Base-by-base conservation (phyloP, 2,113 vertebrate genomes). In the Edolisoma coerulescens region DNA sequence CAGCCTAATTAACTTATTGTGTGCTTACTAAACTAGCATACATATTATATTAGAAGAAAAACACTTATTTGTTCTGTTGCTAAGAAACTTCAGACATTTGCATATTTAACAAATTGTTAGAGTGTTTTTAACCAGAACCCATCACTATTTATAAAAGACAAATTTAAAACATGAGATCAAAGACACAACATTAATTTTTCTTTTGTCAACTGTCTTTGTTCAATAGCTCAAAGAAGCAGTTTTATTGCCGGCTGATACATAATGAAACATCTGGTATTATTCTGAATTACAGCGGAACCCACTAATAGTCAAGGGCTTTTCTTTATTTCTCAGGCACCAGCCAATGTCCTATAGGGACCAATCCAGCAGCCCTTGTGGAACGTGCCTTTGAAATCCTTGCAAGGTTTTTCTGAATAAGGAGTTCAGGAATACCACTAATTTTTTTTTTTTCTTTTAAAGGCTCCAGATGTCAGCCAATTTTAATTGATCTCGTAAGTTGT, bases 1-100 rank as follows among this genome's bases (percentile, higher is more conserved):
- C 97, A 97, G 95, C 97, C 97, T 98, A 98, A 98, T 98, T 98
- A 98, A 97, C 96, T 97, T 98, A 97, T 94, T 96, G 97, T 98
- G 97, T 96, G 96, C 95, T 95, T 96, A 96, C 96, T 97, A 98
- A 98, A 98, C 97, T 96, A 97, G 97, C 96, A 93, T 90, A 96
- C 89, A 83, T 96, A 97, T 97, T 97, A 89, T 95, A 97, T 97
- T 98, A 97, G 93, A 97, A 92, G 92, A 95, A 95, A 97, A 98
- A 97, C 96, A 97, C 86, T 98, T 98, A 97, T 97, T 97, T 97
- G 96, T 97, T 97, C 97, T 96, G 96, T 98, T 97, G 96, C 98
- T 97, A 97, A 97, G 97, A 92, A 98, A 98, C 97, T 97, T 91
- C 90, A 95, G 86, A 94, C 91, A 98, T 97, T 98, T 98, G 97